Base-by-base conservation (phyloP, 2,888 invertebrate species). In the Eupelmus urozonus region DNA sequence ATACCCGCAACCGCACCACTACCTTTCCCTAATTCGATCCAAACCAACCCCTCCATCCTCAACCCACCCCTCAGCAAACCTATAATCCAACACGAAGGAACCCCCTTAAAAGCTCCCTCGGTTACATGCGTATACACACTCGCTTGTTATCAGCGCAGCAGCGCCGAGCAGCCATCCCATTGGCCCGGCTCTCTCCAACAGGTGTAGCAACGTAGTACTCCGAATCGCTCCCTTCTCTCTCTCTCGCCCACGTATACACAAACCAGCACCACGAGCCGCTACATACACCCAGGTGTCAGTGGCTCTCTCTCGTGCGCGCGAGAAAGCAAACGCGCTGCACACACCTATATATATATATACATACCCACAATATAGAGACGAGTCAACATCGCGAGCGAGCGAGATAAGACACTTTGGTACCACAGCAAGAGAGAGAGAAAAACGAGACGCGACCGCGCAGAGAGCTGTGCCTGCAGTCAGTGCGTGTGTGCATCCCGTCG, bases 141-240 rank as follows among this genome's bases (percentile, higher is more conserved):
- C n/a, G n/a, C n/a, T n/a, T n/a, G n/a, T n/a, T n/a, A n/a, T n/a
- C n/a, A n/a, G n/a, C n/a, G n/a, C n/a, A n/a, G n/a, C n/a, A n/a
- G n/a, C n/a, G n/a, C n/a, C n/a, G n/a, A n/a, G n/a, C n/a, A n/a
- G n/a, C n/a, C n/a, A n/a, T n/a, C n/a, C n/a, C 25, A 72, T 62
- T 72, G 72, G 72, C 53, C 20, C n/a, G 29, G 27, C n/a, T n/a
- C n/a, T 40, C 18, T 9, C 25, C n/a, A 25, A 66, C 66, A 74
- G 74, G 66, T 66, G 74, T 51, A 74, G 49, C 59, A 45, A 23
- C 4, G 7, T 5, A n/a, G n/a, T n/a, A n/a, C n/a, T n/a, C n/a
- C n/a, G n/a, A n/a, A n/a, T n/a, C 55, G n/a, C n/a, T 55, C 27
- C 42, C 34, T n/a, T 49, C 34, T 51, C n/a, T 4, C 20, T 27